Evolutionary conservation across 2,888 invertebrate species (phyloP).

Genomic region (Palloptera scutellata): DNA sequence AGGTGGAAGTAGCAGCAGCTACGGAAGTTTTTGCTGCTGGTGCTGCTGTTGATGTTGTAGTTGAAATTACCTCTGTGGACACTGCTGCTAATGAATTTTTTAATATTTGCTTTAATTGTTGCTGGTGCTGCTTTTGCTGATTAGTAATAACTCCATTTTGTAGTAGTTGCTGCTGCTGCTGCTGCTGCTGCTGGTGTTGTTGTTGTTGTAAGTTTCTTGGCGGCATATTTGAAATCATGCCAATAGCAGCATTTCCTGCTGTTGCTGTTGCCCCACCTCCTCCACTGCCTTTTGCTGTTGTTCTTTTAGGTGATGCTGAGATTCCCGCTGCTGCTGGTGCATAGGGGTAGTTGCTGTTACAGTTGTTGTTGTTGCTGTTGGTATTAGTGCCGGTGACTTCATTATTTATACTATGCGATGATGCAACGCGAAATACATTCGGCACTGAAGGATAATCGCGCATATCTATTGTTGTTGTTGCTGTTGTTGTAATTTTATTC

Average conservation of each 20-base stretch:
- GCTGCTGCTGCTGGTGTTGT: conserved; percentile 28
- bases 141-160: conserved; percentile 5
- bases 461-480: conserved; percentile 44
- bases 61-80: not conserved
- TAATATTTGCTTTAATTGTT: conserved; percentile 31
- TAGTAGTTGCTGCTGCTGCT: conserved; percentile 37
- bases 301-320: conserved; percentile 37
- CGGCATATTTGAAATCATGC: no score
- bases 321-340: conserved; percentile 21
- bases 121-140: conserved; percentile 9
- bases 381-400: conserved; percentile 38
- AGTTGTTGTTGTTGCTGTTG: conserved; percentile 35
- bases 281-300: conserved; percentile 23
- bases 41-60: conserved; percentile 9
- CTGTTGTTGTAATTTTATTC: conserved; percentile 9
- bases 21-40: not conserved
- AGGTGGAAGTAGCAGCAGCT: conserved; percentile 10
- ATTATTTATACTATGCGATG: conserved; percentile 55
- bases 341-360: conserved; percentile 25
- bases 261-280: not conserved
- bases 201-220: conserved; percentile 8
- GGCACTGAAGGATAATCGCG: conserved; percentile 60
- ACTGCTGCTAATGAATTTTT: conserved; percentile 27
- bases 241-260: not conserved
- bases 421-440: conserved; percentile 61